A percentile compares a stretch with the other conserved stretches of the same genome.
phyloP scores from a whole-genome alignment of 2,888 invertebrate species.

The Pterobdella sp. region DNA sequence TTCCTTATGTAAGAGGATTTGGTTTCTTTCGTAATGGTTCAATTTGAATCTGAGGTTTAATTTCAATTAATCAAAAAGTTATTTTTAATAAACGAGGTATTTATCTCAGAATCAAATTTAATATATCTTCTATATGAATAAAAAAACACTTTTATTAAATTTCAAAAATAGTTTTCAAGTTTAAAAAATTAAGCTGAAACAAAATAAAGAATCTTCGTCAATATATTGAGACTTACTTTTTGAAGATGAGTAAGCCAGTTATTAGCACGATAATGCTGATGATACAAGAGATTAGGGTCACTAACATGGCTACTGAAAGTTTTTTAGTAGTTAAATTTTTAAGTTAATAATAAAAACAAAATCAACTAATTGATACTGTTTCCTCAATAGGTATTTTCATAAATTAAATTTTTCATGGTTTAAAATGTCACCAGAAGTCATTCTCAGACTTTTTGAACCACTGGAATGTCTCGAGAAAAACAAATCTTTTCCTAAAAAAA shows the following conservation, averaged over 20 bases:
- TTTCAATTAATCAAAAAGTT: no score
- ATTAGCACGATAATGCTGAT: slow-evolving; percentile 33
- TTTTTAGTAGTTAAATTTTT: no score
- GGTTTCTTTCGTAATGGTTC: neutral
- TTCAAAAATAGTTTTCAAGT: no score
- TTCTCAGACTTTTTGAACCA: neutral
- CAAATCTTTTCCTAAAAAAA: neutral
- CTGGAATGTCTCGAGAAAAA: neutral
- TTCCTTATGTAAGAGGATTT: neutral
- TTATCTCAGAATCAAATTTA: no score
- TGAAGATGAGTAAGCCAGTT: slow-evolving; percentile 30
- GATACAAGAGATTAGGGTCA: slow-evolving; percentile 30
- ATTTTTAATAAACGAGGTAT: no score
- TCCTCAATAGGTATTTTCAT: neutral
- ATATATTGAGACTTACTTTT: slow-evolving; percentile 28
- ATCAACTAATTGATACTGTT: neutral
- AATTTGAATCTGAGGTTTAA: neutral
- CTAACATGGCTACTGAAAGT: slow-evolving; percentile 32
- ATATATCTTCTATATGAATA: no score
- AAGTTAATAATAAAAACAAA: no score
- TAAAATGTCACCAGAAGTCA: neutral
- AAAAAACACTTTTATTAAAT: no score
- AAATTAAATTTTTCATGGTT: neutral
- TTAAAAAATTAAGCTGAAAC: no score
- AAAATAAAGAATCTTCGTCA: no score